Percentiles rank a stretch among this genome's conserved stretches.
Evolutionary conservation across 2,797 vertebrate genomes (phyloP).

Genomic region (Lepilemur septentrionalis): DNA sequence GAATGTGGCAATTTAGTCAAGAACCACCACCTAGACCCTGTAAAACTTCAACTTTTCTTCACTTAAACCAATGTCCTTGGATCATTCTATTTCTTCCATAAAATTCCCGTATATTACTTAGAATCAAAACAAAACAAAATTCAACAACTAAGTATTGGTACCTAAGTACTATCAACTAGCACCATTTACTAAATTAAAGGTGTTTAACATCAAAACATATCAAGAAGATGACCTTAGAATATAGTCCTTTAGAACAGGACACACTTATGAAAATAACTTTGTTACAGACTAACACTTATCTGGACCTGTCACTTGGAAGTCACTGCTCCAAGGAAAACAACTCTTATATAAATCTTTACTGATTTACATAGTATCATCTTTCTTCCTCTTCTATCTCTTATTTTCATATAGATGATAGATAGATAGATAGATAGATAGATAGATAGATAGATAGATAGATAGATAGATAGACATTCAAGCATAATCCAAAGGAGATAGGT

Average conservation of each 20-base stretch:
- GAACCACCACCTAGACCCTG: accelerated
- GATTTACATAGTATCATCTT: background rate
- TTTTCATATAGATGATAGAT: background rate
- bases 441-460: too few relatives aligned
- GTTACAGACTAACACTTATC: background rate
- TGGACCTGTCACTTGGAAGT: background rate
- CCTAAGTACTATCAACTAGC: background rate
- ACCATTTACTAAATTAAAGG: background rate
- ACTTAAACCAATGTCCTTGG: background rate
- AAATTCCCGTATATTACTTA: background rate
- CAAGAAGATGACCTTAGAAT: background rate
- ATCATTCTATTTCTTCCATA: background rate
- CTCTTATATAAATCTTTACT: background rate
- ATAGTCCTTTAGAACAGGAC: background rate
- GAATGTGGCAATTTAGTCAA: background rate
- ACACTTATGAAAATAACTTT: background rate
- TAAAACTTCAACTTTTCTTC: background rate
- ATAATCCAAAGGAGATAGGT: background rate
- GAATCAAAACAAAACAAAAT: background rate
- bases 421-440: background rate
- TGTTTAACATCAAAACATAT: background rate
- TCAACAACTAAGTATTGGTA: background rate
- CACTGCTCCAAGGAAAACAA: background rate
- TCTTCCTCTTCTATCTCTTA: background rate
- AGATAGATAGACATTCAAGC: background rate